Conservation (phyloP, 2,888 invertebrate genomes). For the Drosophila falleni region DNA sequence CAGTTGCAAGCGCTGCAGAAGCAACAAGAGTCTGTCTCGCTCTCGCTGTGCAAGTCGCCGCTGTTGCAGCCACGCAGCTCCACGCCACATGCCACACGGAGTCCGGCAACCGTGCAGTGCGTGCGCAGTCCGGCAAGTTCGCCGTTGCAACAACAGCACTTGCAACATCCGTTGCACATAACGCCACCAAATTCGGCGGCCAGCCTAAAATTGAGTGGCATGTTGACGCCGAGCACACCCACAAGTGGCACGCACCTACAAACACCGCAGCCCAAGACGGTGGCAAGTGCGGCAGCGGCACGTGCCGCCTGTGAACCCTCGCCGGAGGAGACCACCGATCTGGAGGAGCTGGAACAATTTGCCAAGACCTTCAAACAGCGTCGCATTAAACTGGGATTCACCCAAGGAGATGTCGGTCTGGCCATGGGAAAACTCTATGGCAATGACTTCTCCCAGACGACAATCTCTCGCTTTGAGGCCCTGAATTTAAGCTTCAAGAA, state of each 20-base stretch:
- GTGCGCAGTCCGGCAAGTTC: conserved; percentile 84
- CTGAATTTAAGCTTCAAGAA: conserved; percentile 99
- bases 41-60: conserved; percentile 60
- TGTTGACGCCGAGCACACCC: conserved; percentile 87
- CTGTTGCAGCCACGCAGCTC: conserved; percentile 76
- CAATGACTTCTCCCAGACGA: conserved; percentile 99
- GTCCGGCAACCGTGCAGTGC: conserved; percentile 66
- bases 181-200: conserved; percentile 86
- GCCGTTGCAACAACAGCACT: conserved; percentile 71
- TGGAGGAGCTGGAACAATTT: conserved; percentile 99
- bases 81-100: conserved; percentile 82
- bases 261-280: conserved; percentile 86
- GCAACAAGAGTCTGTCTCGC: conserved; percentile 78
- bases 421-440: conserved; percentile 99
- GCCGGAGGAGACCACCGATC: conserved; percentile 97
- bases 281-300: conserved; percentile 86
- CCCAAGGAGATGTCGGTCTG: conserved; percentile 99
- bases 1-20: conserved; percentile 93
- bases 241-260: conserved; percentile 85
- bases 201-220: conserved; percentile 85
- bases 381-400: conserved; percentile 98
- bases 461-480: conserved; percentile 99
- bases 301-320: conserved; percentile 91
- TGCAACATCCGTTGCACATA: conserved; percentile 68
- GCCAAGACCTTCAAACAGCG: conserved; percentile 99